phyloP scores from a whole-genome alignment of 1,140 invertebrate genomes.

The Oncopodura yosiiana region DNA sequence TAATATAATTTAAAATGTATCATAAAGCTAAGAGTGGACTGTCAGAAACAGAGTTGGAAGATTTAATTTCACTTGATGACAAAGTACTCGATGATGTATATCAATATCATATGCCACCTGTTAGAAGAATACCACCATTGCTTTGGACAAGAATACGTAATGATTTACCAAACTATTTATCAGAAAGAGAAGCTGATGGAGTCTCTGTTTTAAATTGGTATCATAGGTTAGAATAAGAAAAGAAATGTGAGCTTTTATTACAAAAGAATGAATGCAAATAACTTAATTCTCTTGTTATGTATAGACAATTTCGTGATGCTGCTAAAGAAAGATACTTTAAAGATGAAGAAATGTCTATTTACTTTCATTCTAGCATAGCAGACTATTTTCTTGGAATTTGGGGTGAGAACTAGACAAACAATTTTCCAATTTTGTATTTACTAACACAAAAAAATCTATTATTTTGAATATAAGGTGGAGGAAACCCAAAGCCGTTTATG shows the following conservation, averaged over 20 bases:
- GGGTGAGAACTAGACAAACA: slow-evolving; percentile 89
- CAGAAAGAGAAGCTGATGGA: slow-evolving; percentile 90
- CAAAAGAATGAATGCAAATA: background rate
- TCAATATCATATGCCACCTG: slow-evolving; percentile 94
- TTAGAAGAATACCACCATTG: slow-evolving; percentile 83
- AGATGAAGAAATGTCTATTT: slow-evolving; percentile 90
- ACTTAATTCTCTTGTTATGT: slow-evolving; percentile 24
- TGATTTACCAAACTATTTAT: slow-evolving; percentile 89
- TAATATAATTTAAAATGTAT: too few relatives aligned
- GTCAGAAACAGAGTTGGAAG: slow-evolving; percentile 86
- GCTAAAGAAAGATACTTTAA: slow-evolving; percentile 92
- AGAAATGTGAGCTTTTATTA: slow-evolving; percentile 1
- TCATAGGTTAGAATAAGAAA: slow-evolving; percentile 50
- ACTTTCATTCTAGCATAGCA: slow-evolving; percentile 93
- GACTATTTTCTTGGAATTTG: slow-evolving; percentile 96
- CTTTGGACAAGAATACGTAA: slow-evolving; percentile 92
- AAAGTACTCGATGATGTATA: slow-evolving; percentile 94
- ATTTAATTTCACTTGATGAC: slow-evolving; percentile 88
- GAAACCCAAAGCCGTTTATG: slow-evolving; percentile 65
- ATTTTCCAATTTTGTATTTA: too few relatives aligned
- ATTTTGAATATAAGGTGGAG: too few relatives aligned
- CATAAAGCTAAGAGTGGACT: slow-evolving; percentile 83
- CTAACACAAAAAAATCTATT: slow-evolving; percentile 40
- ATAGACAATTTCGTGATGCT: slow-evolving; percentile 82
- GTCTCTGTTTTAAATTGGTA: slow-evolving; percentile 98